phyloP scores from a whole-genome alignment of 2,113 vertebrate species.

The Sander lucioperca region DNA sequence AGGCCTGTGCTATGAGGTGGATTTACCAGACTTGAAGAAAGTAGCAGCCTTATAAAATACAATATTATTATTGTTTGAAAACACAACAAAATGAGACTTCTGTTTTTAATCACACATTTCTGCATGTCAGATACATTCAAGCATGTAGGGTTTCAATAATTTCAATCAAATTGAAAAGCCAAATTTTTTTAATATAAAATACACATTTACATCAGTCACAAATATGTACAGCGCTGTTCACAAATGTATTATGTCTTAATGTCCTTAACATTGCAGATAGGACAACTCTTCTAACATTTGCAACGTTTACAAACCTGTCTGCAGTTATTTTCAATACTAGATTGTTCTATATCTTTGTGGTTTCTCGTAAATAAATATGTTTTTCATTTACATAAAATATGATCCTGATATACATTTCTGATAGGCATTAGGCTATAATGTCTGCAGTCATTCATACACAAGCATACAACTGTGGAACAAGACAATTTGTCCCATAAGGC shows the following conservation, averaged over 20 bases:
- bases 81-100: background rate
- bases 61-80: background rate
- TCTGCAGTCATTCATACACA: constrained; percentile 44
- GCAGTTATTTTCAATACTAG: constrained; percentile 44
- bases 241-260: constrained; percentile 45
- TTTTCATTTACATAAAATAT: constrained; percentile 53
- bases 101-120: background rate
- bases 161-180: constrained; percentile 26
- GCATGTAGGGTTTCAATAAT: background rate
- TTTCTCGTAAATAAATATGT: constrained; percentile 61
- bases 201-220: constrained; percentile 51
- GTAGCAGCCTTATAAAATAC: background rate
- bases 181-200: constrained; percentile 66
- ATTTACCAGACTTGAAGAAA: background rate
- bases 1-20: background rate
- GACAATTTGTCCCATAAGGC: constrained; percentile 20
- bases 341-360: background rate
- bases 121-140: background rate
- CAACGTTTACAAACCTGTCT: constrained; percentile 9
- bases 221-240: constrained; percentile 75
- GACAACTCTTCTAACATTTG: background rate
- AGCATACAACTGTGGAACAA: constrained; percentile 37
- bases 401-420: constrained; percentile 47
- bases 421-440: constrained; percentile 16
- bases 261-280: background rate